These are phyloP conservation scores for Callospermophilus lateralis DNA, from an alignment of 2,113 vertebrate genomes.

Conservation along the genomic window DNA sequence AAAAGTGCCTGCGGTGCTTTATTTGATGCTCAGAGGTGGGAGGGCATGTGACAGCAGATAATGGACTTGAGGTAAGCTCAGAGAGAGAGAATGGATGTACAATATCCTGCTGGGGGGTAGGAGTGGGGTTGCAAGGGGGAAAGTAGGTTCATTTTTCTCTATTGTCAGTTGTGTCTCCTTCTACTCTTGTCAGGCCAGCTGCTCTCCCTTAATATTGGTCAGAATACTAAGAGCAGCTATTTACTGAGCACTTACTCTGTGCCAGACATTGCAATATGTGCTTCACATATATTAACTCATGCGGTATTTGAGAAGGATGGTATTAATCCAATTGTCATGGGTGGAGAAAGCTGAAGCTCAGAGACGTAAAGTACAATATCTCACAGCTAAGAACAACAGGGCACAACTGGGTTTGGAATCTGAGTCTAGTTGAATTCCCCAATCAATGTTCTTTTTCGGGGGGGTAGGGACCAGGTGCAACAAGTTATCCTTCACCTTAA, in stretches of 20 bases:
- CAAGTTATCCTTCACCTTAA: too few species aligned
- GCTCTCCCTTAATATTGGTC: not conserved
- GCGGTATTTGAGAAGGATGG: not conserved
- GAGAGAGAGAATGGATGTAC: not conserved
- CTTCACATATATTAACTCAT: not conserved
- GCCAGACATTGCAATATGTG: not conserved
- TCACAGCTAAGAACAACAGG: not conserved
- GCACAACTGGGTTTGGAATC: not conserved
- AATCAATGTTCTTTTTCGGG: not conserved
- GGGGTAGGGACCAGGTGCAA: too few species aligned
- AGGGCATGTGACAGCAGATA: not conserved
- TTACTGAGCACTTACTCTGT: fast-evolving
- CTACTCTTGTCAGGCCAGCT: not conserved
- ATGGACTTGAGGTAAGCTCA: not conserved
- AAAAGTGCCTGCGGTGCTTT: not conserved
- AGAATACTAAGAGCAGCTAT: not conserved
- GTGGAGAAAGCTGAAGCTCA: not conserved
- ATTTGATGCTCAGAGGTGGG: not conserved
- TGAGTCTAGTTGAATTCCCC: not conserved
- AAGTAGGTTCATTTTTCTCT: not conserved
- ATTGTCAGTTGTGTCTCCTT: not conserved
- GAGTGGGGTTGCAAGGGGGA: not conserved
- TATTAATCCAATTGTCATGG: not conserved
- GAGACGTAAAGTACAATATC: not conserved
- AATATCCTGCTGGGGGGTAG: not conserved